phyloP scores from a whole-genome alignment of 2,888 invertebrate species.

The Zygaena filipendulae region DNA sequence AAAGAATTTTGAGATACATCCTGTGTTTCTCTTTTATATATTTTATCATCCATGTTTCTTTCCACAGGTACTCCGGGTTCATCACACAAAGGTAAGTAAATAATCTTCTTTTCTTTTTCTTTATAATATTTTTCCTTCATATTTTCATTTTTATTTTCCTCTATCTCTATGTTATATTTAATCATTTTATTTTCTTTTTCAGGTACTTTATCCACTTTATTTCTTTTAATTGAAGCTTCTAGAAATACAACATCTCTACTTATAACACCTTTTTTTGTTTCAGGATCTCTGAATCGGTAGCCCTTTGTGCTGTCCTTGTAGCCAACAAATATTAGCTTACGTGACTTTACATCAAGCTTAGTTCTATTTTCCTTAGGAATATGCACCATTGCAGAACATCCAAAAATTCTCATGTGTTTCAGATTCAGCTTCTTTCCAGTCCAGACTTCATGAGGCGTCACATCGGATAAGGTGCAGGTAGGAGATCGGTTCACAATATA shows the following conservation, averaged over 20 bases:
- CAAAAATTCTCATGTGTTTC: constrained; percentile 9
- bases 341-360: constrained; percentile 27
- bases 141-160: too few relatives aligned
- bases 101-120: background rate
- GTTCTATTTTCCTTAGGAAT: constrained; percentile 19
- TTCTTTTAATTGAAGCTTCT: constrained; percentile 5
- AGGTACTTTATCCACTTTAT: constrained; percentile 2
- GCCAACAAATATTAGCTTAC: constrained; percentile 24
- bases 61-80: background rate
- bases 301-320: constrained; percentile 22
- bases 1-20: background rate
- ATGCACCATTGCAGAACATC: constrained; percentile 6
- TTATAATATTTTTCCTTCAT: too few relatives aligned
- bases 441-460: constrained; percentile 9
- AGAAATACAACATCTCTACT: constrained; percentile 10
- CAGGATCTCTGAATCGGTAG: constrained; percentile 12
- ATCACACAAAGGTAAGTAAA: background rate
- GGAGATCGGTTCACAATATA: constrained; percentile 10
- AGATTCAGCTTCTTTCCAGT: constrained; percentile 9
- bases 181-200: background rate
- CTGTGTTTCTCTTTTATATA: background rate
- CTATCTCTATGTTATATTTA: too few relatives aligned
- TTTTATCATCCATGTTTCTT: background rate
- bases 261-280: constrained; percentile 5
- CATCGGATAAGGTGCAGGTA: constrained; percentile 1